Evolutionary conservation across 2,888 invertebrate genomes (phyloP).

Genomic region (Lasius fuliginosus): DNA sequence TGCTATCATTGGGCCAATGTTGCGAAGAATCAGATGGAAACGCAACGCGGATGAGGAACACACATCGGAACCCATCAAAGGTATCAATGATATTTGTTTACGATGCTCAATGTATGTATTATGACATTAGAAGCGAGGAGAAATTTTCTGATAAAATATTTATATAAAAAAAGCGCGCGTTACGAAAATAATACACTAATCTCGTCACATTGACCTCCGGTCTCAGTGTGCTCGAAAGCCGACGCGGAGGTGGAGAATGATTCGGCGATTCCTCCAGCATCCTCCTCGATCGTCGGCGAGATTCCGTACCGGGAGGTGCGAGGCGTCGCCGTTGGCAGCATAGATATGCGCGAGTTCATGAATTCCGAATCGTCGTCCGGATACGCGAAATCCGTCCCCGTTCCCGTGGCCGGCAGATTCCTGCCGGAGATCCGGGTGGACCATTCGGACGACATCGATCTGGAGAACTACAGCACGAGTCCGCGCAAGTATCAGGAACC

Average conservation of each 20-base stretch:
- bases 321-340: conserved; percentile 81
- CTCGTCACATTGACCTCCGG: conserved; percentile 70
- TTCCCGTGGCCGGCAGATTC: conserved; percentile 73
- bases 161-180: background rate
- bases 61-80: conserved; percentile 83
- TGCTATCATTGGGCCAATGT: conserved; percentile 76
- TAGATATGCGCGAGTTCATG: conserved; percentile 82
- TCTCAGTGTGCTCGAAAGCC: conserved; percentile 89
- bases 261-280: conserved; percentile 85
- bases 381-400: conserved; percentile 71
- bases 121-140: background rate
- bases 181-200: background rate
- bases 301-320: conserved; percentile 77
- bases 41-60: conserved; percentile 76
- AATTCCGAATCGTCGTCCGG: conserved; percentile 76
- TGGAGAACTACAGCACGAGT: conserved; percentile 87
- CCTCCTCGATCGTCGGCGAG: conserved; percentile 69
- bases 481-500: conserved; percentile 86
- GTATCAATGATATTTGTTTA: conserved; percentile 67
- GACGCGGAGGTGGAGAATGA: conserved; percentile 90
- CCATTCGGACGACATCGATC: conserved; percentile 83
- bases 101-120: background rate
- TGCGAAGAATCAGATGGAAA: conserved; percentile 81
- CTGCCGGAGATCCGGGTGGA: conserved; percentile 82
- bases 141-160: background rate